Evolutionary conservation across 2,888 invertebrate species (phyloP).

Genomic region (Drosophila nr. perissopoda): DNA sequence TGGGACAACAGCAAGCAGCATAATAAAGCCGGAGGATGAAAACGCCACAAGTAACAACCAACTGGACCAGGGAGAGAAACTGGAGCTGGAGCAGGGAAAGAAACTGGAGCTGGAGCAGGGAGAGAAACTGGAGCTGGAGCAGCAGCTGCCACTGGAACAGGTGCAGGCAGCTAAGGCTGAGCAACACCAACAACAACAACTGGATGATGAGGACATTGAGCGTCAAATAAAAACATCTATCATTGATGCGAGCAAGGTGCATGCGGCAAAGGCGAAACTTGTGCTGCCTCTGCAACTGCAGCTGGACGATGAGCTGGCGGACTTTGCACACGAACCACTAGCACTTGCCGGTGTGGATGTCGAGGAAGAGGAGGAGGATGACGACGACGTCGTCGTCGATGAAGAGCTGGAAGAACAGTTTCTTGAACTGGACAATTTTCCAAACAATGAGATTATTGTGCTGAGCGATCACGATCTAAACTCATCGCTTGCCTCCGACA

Average conservation of each 20-base stretch:
- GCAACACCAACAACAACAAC: conserved; percentile 5
- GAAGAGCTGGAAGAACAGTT: conserved; percentile 70
- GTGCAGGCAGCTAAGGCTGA: conserved; percentile 8
- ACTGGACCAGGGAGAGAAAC: not conserved
- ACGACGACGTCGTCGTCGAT: conserved; percentile 43
- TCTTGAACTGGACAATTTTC: conserved; percentile 70
- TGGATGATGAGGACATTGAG: conserved; percentile 73
- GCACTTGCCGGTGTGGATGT: conserved; percentile 2
- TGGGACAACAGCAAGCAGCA: conserved; percentile 64
- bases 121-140: conserved; percentile 9
- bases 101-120: conserved; percentile 4
- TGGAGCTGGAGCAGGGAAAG: conserved; percentile 15
- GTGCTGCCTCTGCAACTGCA: conserved; percentile 41
- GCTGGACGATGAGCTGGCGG: conserved; percentile 72
- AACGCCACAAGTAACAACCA: conserved; percentile 11
- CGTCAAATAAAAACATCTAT: conserved; percentile 80
- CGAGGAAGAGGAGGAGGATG: conserved; percentile 15
- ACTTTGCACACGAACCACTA: conserved; percentile 58
- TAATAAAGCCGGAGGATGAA: conserved; percentile 43
- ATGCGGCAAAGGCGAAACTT: conserved; percentile 53
- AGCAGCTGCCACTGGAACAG: conserved; percentile 20
- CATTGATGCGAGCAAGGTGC: conserved; percentile 74
- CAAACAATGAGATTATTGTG: conserved; percentile 81
- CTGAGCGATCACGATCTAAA: conserved; percentile 77
- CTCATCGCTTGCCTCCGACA: conserved; percentile 78